phyloP scores from a whole-genome alignment of 2,113 vertebrate species.

The Crypturellus undulatus region DNA sequence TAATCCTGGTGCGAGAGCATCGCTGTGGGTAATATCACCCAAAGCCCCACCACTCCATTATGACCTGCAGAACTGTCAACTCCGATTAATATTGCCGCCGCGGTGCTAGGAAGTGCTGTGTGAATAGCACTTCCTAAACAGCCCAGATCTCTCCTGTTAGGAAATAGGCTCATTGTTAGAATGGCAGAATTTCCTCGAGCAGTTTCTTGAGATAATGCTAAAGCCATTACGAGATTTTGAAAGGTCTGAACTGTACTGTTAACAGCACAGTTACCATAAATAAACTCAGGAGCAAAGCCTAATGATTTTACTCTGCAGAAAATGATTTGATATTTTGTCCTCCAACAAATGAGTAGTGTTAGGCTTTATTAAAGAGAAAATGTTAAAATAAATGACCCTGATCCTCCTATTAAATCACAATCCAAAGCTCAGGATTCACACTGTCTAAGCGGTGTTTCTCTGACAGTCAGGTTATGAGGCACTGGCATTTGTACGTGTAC shows the following conservation, averaged over 20 bases:
- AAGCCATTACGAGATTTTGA: not conserved
- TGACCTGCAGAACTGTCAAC: not conserved
- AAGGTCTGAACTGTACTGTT: not conserved
- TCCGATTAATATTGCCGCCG: rapidly evolving
- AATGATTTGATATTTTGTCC: not conserved
- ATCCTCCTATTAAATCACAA: not conserved
- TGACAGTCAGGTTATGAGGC: not conserved
- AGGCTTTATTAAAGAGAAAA: not conserved
- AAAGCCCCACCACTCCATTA: not conserved
- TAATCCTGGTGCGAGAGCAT: not conserved
- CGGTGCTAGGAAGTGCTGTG: not conserved
- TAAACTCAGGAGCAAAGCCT: not conserved
- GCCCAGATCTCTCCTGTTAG: not conserved
- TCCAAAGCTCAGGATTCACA: not conserved
- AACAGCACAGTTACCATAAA: not conserved
- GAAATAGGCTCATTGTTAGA: not conserved
- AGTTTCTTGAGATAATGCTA: not conserved
- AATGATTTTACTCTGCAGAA: not conserved
- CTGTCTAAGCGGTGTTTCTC: not conserved
- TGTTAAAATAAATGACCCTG: not conserved
- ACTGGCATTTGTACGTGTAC: not conserved
- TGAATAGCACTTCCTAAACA: not conserved
- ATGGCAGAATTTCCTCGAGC: not conserved
- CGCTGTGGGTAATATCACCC: not conserved
- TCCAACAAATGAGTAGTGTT: not conserved